phyloP scores from a whole-genome alignment of 2,113 vertebrate species.

The Dasyurus viverrinus region DNA sequence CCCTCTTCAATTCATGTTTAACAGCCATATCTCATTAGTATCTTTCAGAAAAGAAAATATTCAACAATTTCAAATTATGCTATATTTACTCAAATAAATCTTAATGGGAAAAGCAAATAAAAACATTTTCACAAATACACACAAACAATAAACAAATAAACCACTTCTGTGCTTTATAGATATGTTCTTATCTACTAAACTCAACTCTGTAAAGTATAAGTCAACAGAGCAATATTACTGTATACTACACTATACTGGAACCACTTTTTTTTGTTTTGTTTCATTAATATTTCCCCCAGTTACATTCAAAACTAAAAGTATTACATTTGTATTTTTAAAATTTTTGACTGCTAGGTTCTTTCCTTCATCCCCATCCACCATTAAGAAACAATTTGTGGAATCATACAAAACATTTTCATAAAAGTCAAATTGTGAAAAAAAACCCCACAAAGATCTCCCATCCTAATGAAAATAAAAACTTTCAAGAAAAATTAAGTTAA shows the following conservation, averaged over 20 bases:
- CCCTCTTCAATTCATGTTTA: not conserved
- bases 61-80: slow-evolving; percentile 23
- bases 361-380: too few species aligned
- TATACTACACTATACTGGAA: not conserved
- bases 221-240: not conserved
- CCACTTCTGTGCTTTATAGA: slow-evolving; percentile 19
- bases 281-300: too few species aligned
- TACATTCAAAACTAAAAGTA: too few species aligned
- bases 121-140: not conserved
- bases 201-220: not conserved
- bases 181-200: not conserved
- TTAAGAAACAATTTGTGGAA: too few species aligned
- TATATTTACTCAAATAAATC: slow-evolving; percentile 12
- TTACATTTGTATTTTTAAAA: too few species aligned
- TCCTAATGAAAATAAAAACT: too few species aligned
- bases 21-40: not conserved
- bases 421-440: too few species aligned
- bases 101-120: slow-evolving; percentile 9
- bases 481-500: too few species aligned
- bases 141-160: not conserved
- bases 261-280: too few species aligned
- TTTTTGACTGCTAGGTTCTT: too few species aligned
- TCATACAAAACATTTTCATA: too few species aligned
- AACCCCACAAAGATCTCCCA: too few species aligned
- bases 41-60: not conserved